Percentiles rank a stretch among this genome's conserved stretches.
Conservation (phyloP, 1,140 invertebrate species). For the Zaprionus ghesquierei region DNA sequence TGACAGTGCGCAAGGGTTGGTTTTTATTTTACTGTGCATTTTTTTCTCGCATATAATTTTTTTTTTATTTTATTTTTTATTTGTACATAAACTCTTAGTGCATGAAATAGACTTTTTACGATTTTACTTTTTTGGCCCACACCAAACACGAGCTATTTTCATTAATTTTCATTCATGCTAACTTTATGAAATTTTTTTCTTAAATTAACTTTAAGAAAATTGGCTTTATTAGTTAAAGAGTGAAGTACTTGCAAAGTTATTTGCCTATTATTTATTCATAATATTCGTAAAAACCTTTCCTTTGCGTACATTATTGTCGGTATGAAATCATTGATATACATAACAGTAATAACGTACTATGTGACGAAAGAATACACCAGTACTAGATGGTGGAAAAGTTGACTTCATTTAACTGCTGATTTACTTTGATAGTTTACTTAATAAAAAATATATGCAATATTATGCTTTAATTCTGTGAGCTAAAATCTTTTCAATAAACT, state of each 20-base stretch:
- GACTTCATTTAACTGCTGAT: not conserved
- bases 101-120: not conserved
- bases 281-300: not conserved
- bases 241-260: not conserved
- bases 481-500: not conserved
- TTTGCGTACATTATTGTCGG: not conserved
- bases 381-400: not conserved
- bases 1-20: not conserved
- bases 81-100: not conserved
- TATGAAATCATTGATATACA: constrained; percentile 8
- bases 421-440: not conserved
- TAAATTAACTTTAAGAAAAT: not conserved
- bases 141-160: not conserved
- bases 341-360: not conserved
- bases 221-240: not conserved
- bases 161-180: not conserved
- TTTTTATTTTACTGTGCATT: not conserved
- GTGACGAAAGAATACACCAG: not conserved
- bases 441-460: not conserved
- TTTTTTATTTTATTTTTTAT: not conserved
- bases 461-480: too few species aligned
- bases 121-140: not conserved
- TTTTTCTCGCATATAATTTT: not conserved
- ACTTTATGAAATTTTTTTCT: not conserved
- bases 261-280: not conserved